A percentile compares a stretch with the other conserved stretches of the same genome.
Evolutionary conservation across 1,140 invertebrate genomes (phyloP).

Genomic region (Drosophila littoralis): DNA sequence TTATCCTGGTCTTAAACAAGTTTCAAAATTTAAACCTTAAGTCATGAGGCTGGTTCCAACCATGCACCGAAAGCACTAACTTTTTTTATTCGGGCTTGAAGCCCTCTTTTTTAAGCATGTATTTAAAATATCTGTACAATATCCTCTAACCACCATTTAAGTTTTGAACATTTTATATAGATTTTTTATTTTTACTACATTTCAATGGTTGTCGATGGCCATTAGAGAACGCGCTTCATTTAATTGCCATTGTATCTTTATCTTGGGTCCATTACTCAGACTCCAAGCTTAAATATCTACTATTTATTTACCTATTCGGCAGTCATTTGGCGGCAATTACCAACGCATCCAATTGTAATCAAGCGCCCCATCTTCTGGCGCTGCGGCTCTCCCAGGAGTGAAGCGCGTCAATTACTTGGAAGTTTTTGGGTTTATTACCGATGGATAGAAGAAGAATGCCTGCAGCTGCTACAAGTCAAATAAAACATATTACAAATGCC

Average conservation of each 20-base stretch:
- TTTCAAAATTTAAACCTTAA: too few species aligned
- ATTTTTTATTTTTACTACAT: background rate
- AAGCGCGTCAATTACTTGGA: conserved; percentile 49
- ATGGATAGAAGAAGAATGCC: conserved; percentile 53
- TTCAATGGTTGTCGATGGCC: background rate
- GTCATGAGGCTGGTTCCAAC: too few species aligned
- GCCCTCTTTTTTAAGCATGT: too few species aligned
- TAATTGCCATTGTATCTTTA: conserved; percentile 28
- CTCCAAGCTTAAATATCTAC: conserved; percentile 6
- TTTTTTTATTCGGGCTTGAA: too few species aligned
- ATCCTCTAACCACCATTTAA: too few species aligned
- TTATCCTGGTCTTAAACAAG: too few species aligned
- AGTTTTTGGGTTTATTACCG: conserved; percentile 63
- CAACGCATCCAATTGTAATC: conserved; percentile 51
- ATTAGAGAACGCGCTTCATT: background rate
- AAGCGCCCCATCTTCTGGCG: background rate
- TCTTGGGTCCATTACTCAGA: conserved; percentile 31
- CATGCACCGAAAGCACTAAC: too few species aligned
- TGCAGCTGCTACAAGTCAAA: conserved; percentile 79
- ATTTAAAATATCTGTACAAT: too few species aligned
- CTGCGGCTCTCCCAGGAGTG: conserved; percentile 14
- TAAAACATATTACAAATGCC: conserved; percentile 81
- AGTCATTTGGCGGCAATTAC: conserved; percentile 50
- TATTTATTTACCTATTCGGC: conserved; percentile 51
- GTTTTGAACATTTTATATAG: too few species aligned